phyloP scores from a whole-genome alignment of 2,113 vertebrate genomes.

The zebrafish (Danio rerio) region GRCz12tu NC_133184.1:44837501-44838000 shows the following conservation, averaged over 20 bases:
- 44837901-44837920: too few species aligned
- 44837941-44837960: too few species aligned
- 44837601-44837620: not conserved
- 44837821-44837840: too few species aligned
- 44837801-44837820: too few species aligned
- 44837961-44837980: too few species aligned
- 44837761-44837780: not conserved
- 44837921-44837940: too few species aligned
- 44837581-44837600: not conserved
- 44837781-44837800: too few species aligned
- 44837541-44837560: not conserved
- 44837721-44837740: not conserved
- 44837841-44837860: too few species aligned
- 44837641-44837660: not conserved
- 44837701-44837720: not conserved
- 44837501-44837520: conserved; percentile 51
- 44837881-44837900: too few species aligned
- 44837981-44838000: too few species aligned
- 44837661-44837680: not conserved
- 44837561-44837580: conserved; percentile 13
- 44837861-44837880: too few species aligned
- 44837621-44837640: not conserved
- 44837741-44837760: not conserved
- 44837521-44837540: not conserved
- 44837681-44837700: not conserved